phyloP scores from a whole-genome alignment of 2,888 invertebrate genomes.

The Cheilosia impressa region DNA sequence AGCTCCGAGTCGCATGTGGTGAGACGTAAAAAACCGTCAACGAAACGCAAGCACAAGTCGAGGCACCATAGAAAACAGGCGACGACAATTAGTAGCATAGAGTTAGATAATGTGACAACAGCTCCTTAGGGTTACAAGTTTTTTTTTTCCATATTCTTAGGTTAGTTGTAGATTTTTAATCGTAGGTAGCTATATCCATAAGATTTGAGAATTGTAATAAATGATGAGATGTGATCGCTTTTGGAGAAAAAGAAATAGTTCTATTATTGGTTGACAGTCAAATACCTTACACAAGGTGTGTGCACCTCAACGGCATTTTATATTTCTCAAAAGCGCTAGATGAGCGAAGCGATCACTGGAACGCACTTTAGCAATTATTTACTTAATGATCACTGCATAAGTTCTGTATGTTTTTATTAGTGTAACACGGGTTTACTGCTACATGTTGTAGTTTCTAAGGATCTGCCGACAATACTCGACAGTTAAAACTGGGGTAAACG shows the following conservation, averaged over 20 bases:
- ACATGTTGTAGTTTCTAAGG: too few relatives aligned
- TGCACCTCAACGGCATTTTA: too few relatives aligned
- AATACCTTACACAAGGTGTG: background rate
- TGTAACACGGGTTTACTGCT: too few relatives aligned
- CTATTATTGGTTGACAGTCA: too few relatives aligned
- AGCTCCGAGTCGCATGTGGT: conserved; percentile 81
- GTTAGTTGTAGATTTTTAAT: background rate
- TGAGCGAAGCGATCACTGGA: too few relatives aligned
- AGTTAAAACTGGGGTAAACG: too few relatives aligned
- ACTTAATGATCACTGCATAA: too few relatives aligned
- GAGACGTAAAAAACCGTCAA: conserved; percentile 78
- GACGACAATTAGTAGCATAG: conserved; percentile 38
- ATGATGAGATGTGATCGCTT: conserved; percentile 32
- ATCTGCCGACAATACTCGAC: too few relatives aligned
- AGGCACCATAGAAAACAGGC: conserved; percentile 40
- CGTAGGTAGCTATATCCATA: conserved; percentile 14
- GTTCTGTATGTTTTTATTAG: too few relatives aligned
- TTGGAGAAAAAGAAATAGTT: background rate
- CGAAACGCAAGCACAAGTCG: conserved; percentile 73
- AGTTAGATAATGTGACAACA: conserved; percentile 44
- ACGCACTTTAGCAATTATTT: too few relatives aligned
- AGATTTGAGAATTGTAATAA: conserved; percentile 6
- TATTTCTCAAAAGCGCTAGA: too few relatives aligned
- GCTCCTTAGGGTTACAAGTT: conserved; percentile 23
- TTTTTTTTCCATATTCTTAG: conserved; percentile 14